A percentile compares a stretch with the other conserved stretches of the same genome.
Evolutionary conservation across 2,888 invertebrate species (phyloP).

Genomic region (Alloscopus bannaensis): DNA sequence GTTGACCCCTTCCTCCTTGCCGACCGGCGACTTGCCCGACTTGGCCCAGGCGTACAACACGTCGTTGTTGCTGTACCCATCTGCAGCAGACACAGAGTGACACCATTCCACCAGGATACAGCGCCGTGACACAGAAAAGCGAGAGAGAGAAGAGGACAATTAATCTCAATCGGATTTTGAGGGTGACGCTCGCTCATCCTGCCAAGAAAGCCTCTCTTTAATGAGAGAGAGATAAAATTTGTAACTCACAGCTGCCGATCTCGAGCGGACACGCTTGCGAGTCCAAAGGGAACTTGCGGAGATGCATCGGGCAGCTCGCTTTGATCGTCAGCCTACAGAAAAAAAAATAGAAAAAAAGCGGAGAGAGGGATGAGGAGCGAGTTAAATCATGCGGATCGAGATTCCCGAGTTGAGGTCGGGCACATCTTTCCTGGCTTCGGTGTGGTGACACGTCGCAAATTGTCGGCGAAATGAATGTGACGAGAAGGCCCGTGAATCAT

Average conservation of each 20-base stretch:
- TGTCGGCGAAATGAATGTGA: too few species aligned
- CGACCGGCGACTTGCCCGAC: conserved; percentile 75
- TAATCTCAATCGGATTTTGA: conserved; percentile 32
- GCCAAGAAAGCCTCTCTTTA: too few species aligned
- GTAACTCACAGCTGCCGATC: conserved; percentile 77
- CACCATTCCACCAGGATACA: background rate
- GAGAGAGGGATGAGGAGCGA: too few species aligned
- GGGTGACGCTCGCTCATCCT: too few species aligned
- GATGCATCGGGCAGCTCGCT: conserved; percentile 78
- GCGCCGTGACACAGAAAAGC: conserved; percentile 9
- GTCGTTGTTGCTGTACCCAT: conserved; percentile 79
- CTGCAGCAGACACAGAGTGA: conserved; percentile 73
- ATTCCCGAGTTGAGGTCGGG: too few species aligned
- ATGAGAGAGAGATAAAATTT: too few species aligned
- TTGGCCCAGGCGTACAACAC: conserved; percentile 79
- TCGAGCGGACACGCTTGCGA: conserved; percentile 77
- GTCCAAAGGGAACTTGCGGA: conserved; percentile 78
- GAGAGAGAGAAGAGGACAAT: conserved; percentile 7
- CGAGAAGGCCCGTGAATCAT: too few species aligned
- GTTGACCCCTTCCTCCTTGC: conserved; percentile 78
- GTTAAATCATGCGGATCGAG: too few species aligned
- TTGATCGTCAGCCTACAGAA: conserved; percentile 77
- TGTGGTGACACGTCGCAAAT: too few species aligned
- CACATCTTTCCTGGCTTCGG: too few species aligned
- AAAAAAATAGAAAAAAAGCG: conserved; percentile 40